These are phyloP conservation scores for Rhagoletis zephyria DNA, from an alignment of 1,140 invertebrate genomes.

Conservation along the genomic window DNA sequence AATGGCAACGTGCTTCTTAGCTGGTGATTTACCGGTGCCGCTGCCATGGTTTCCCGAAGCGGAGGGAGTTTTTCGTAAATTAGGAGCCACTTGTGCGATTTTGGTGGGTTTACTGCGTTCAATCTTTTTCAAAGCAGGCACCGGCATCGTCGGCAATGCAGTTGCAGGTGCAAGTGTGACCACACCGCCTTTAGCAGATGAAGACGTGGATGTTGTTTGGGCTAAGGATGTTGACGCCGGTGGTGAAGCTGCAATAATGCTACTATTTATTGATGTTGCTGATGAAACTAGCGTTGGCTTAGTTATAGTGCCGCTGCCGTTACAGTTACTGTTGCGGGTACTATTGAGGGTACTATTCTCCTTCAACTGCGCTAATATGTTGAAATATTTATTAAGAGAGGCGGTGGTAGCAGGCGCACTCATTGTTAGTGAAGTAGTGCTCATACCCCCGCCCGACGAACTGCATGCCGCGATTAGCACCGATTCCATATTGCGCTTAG, in stretches of 20 bases:
- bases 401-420: constrained; percentile 70
- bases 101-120: constrained; percentile 71
- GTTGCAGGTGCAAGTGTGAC: background rate
- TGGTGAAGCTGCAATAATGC: constrained; percentile 1
- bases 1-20: constrained; percentile 72
- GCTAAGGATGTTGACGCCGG: background rate
- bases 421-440: constrained; percentile 64
- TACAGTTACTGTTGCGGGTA: background rate
- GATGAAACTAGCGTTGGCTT: constrained; percentile 56
- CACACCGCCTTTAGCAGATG: background rate
- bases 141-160: constrained; percentile 50
- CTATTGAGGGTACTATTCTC: constrained; percentile 64
- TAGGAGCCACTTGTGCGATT: constrained; percentile 72
- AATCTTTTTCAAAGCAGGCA: constrained; percentile 70
- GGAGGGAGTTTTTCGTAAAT: constrained; percentile 67
- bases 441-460: background rate
- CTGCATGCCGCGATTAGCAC: constrained; percentile 19
- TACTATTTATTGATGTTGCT: constrained; percentile 55
- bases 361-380: constrained; percentile 69
- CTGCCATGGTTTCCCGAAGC: constrained; percentile 54
- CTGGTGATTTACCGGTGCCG: constrained; percentile 67
- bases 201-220: constrained; percentile 52
- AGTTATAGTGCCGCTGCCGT: background rate
- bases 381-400: constrained; percentile 71
- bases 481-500: constrained; percentile 71